These are phyloP conservation scores for Xestia c-nigrum DNA, from an alignment of 2,888 invertebrate species.

Conservation along the genomic window DNA sequence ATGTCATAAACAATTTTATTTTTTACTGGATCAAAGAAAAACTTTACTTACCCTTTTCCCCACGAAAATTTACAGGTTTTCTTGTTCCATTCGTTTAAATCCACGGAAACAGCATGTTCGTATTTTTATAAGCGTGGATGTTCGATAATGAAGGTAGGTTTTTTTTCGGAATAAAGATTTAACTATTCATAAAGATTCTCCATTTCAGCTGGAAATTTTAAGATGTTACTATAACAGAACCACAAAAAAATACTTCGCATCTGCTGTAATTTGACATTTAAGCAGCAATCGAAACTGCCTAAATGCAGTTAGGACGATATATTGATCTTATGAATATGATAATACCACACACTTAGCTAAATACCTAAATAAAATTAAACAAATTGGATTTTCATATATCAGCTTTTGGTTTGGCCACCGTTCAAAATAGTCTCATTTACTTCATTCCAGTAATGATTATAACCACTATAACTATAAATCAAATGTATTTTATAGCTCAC, in stretches of 20 bases:
- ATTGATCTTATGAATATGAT: slow-evolving; percentile 16
- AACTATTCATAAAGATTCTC: not conserved
- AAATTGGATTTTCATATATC: slow-evolving; percentile 20
- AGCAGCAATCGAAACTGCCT: not conserved
- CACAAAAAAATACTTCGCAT: not conserved
- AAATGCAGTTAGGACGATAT: slow-evolving; percentile 17
- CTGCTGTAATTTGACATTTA: slow-evolving; percentile 25
- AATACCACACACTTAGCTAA: slow-evolving; percentile 13
- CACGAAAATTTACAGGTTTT: not conserved
- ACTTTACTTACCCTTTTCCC: not conserved
- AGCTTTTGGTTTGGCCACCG: slow-evolving; percentile 27
- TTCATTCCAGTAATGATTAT: slow-evolving; percentile 51
- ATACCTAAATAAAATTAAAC: slow-evolving; percentile 30
- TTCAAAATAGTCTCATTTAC: slow-evolving; percentile 48
- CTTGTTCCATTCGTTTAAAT: too few species aligned
- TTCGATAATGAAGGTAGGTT: not conserved
- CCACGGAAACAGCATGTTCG: not conserved
- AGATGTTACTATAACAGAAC: not conserved
- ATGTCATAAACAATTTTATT: not conserved
- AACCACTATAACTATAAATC: slow-evolving; percentile 62
- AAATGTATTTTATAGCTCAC: slow-evolving; percentile 60
- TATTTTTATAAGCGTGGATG: not conserved
- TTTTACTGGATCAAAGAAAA: too few species aligned
- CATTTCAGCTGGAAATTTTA: not conserved
- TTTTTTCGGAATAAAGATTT: not conserved